Percentiles rank a stretch among this genome's conserved stretches.
Evolutionary conservation across 2,113 vertebrate species (phyloP).

Genomic region (Motacilla tschutschensis): DNA sequence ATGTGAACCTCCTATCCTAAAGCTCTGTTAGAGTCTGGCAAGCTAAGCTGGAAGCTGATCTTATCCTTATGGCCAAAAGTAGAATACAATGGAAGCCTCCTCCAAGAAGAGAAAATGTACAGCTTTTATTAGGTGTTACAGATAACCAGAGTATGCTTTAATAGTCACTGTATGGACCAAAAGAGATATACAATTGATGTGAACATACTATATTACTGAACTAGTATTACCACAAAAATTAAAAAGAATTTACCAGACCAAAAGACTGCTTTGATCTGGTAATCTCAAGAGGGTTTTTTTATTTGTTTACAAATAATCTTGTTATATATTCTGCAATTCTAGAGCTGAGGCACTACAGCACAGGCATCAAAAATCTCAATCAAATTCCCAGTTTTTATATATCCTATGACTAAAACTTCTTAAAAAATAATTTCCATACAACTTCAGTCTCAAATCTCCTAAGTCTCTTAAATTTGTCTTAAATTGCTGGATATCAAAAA

Average conservation of each 20-base stretch:
- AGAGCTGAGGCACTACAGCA: slow-evolving; percentile 23
- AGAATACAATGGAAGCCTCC: neutral
- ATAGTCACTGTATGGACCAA: neutral
- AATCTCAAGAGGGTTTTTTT: neutral
- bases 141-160: neutral
- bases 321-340: neutral
- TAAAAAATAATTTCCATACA: neutral
- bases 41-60: neutral
- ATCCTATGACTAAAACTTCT: neutral
- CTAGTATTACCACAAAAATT: slow-evolving; percentile 4
- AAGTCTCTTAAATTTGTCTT: neutral
- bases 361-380: slow-evolving; percentile 25
- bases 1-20: neutral
- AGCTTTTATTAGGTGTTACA: slow-evolving; percentile 40
- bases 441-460: neutral
- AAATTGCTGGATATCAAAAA: slow-evolving; percentile 26
- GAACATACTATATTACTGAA: neutral
- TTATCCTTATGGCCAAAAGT: neutral
- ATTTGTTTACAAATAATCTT: slow-evolving; percentile 7
- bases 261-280: neutral
- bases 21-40: neutral
- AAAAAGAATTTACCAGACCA: neutral
- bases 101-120: neutral
- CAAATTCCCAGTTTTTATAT: neutral
- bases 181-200: neutral